Base-by-base conservation (phyloP, 1,140 invertebrate species). In the Scaptodrosophila lebanonensis region DNA sequence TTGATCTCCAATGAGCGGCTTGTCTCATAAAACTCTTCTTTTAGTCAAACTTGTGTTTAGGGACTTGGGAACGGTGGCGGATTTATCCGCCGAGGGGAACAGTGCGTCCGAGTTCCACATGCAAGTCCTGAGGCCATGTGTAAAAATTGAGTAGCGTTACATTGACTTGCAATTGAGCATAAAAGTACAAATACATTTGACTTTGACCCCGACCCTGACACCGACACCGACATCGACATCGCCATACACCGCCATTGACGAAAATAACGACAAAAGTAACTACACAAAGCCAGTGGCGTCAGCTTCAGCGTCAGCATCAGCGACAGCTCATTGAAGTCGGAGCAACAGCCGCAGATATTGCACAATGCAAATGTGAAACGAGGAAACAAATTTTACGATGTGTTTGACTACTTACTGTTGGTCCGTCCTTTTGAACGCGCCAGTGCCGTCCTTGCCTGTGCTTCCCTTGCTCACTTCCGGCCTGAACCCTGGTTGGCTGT, bases 331-430 rank as follows among this genome's bases (percentile, higher is more conserved):
- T 8, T 13, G 25, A 43, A 33, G 43, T 20, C 33, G 29, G 42
- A 62, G 44, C 58, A 40, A 18, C 52, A 52, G 47, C 43, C 22
- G n/a, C n/a, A 61, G 27, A 49, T 43, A 71, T 69, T 79, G 68
- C 69, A 82, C 73, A 73, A 82, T 79, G 73, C 73, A 82, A 82
- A 79, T 79, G 65, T 68, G 50, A 79, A 69, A 69, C 75, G 65
- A 82, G 73, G 50, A 82, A 77, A 82, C 75, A 73, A 59, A 82
- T 79, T 77, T 79, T 82, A 79, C 75, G 75, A 79, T 70, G 69
- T 82, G 75, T 83, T 79, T 82, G 73, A 79, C 61, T 64, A 65
- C 68, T 82, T 68, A 82, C 72, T 57, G 40, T 59, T 16, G 40
- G 36, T 43, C 44, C 25, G 38, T 49, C 25, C 33, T 12, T 45